Evolutionary conservation across 2,113 vertebrate species (phyloP).

Genomic region (Mirza zaza): DNA sequence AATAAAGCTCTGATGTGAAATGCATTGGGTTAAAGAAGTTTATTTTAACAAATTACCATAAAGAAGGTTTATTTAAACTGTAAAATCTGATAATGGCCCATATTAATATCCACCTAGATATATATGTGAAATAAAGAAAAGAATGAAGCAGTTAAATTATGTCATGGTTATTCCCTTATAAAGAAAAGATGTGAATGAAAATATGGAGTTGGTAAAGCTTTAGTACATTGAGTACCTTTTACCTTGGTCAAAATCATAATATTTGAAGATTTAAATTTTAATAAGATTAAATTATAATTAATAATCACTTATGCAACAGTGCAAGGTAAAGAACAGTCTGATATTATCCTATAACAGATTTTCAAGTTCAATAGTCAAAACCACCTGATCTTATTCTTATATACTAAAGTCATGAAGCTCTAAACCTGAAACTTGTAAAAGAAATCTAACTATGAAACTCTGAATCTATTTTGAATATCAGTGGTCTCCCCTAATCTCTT

Average conservation of each 20-base stretch:
- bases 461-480: constrained; percentile 11
- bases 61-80: constrained; percentile 14
- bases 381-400: constrained; percentile 23
- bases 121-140: constrained; percentile 15
- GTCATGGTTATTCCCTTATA: neutral
- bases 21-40: neutral
- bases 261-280: constrained; percentile 41
- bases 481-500: neutral
- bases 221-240: neutral
- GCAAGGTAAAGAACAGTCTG: constrained; percentile 21
- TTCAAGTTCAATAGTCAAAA: constrained; percentile 34
- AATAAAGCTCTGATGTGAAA: constrained; percentile 34
- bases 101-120: constrained; percentile 6
- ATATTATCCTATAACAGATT: constrained; percentile 6
- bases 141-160: constrained; percentile 20
- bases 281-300: constrained; percentile 42
- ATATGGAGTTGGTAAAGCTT: neutral
- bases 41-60: constrained; percentile 29
- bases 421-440: constrained; percentile 11
- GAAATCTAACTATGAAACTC: constrained; percentile 31
- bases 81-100: neutral
- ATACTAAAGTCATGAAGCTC: neutral
- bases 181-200: constrained; percentile 10
- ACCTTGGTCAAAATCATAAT: constrained; percentile 26
- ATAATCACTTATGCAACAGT: constrained; percentile 17